These are phyloP conservation scores for Bimastos eiseni DNA, from an alignment of 2,888 invertebrate genomes.

Conservation along the genomic window DNA sequence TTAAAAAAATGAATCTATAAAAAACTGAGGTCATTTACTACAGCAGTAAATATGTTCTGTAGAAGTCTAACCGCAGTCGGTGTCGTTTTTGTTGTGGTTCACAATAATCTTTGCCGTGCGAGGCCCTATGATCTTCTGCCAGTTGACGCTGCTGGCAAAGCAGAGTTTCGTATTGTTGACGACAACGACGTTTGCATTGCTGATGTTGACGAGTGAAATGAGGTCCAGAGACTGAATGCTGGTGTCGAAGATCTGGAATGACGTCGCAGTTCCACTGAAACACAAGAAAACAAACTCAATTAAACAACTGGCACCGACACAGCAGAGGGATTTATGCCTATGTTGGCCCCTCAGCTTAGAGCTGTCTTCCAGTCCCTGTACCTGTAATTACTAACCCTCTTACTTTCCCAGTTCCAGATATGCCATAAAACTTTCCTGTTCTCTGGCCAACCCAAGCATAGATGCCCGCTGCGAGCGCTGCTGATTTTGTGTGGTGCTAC, in stretches of 20 bases:
- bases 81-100: not conserved
- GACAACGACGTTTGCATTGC: conserved; percentile 84
- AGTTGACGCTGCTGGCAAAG: conserved; percentile 69
- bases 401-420: too few relatives aligned
- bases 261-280: not conserved
- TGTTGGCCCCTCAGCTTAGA: too few relatives aligned
- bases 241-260: conserved; percentile 37
- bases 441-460: too few relatives aligned
- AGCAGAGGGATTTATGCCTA: too few relatives aligned
- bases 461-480: too few relatives aligned
- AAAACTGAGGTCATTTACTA: not conserved
- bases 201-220: conserved; percentile 79
- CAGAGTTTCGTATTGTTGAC: conserved; percentile 85
- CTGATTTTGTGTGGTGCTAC: too few relatives aligned
- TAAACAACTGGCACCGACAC: not conserved
- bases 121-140: conserved; percentile 43
- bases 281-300: not conserved
- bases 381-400: too few relatives aligned
- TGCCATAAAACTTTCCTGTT: too few relatives aligned
- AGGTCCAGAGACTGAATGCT: conserved; percentile 75
- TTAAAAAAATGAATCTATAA: not conserved
- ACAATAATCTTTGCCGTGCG: not conserved
- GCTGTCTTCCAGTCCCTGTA: too few relatives aligned
- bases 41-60: conserved; percentile 1
- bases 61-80: conserved; percentile 2